Conservation (phyloP, 1,140 invertebrate genomes). For the Drosophila gunungcola region DNA sequence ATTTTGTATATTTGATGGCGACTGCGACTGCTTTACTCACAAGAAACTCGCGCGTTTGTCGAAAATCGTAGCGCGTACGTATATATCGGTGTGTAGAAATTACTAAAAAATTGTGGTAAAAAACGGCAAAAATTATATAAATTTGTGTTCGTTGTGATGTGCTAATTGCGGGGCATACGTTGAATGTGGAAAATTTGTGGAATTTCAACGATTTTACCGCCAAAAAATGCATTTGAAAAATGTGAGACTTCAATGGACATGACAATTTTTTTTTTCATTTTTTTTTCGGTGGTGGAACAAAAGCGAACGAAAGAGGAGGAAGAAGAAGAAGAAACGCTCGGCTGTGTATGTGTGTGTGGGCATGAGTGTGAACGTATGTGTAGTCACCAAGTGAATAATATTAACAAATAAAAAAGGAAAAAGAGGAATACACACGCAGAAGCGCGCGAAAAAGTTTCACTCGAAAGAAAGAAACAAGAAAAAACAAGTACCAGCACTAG, state of each 20-base stretch:
- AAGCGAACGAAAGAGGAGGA: conserved; percentile 61
- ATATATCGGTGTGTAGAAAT: conserved; percentile 81
- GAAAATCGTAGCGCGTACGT: conserved; percentile 82
- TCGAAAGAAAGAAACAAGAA: neutral
- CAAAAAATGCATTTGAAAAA: conserved; percentile 75
- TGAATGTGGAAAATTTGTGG: conserved; percentile 30
- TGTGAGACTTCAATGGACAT: conserved; percentile 82
- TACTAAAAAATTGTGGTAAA: conserved; percentile 83
- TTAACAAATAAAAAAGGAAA: conserved; percentile 41
- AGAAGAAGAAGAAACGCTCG: conserved; percentile 68
- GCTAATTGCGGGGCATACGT: conserved; percentile 42
- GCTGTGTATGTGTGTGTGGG: conserved; percentile 36
- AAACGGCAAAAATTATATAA: conserved; percentile 71
- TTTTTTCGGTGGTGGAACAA: conserved; percentile 75
- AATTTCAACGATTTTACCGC: conserved; percentile 57
- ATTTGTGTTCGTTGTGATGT: conserved; percentile 53
- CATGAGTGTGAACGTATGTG: conserved; percentile 29
- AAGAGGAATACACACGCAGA: conserved; percentile 41
- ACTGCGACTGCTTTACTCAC: conserved; percentile 69
- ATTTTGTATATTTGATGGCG: conserved; percentile 84
- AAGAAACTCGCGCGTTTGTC: conserved; percentile 82
- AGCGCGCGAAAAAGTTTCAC: conserved; percentile 42
- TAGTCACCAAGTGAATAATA: conserved; percentile 55
- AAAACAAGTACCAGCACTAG: neutral
- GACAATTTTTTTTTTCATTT: conserved; percentile 66